These are phyloP conservation scores for Balaeniceps rex DNA, from an alignment of 2,113 vertebrate genomes.

Conservation along the genomic window DNA sequence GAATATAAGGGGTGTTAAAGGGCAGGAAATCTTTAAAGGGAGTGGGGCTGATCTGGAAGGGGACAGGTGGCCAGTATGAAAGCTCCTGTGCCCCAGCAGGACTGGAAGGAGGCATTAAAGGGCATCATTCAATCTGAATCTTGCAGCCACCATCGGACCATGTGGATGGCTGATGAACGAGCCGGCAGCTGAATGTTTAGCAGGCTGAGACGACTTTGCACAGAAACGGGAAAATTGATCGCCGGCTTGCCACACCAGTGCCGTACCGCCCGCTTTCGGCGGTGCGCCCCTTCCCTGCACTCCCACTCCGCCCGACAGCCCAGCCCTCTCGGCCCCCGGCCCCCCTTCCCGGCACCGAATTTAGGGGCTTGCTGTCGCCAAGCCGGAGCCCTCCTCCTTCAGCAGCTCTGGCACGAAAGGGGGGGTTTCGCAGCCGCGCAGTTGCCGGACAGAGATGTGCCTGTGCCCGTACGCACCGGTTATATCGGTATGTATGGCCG, in stretches of 20 bases:
- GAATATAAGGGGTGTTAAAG: background rate
- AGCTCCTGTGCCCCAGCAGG: background rate
- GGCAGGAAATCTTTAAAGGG: background rate
- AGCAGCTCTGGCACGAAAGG: background rate
- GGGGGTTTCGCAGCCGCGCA: background rate
- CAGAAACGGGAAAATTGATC: slow-evolving; percentile 50
- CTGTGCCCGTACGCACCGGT: background rate
- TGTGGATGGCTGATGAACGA: slow-evolving; percentile 48
- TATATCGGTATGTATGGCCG: background rate
- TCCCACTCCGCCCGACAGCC: slow-evolving; percentile 23
- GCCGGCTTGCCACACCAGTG: background rate
- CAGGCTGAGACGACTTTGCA: slow-evolving; percentile 71
- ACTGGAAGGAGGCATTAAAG: background rate
- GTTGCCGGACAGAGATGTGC: background rate
- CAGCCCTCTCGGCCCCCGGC: background rate
- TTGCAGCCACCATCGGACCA: background rate
- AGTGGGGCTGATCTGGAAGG: background rate
- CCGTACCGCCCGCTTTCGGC: background rate
- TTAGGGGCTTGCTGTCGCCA: slow-evolving; percentile 6
- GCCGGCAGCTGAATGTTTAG: slow-evolving; percentile 54
- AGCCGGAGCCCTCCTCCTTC: slow-evolving; percentile 31
- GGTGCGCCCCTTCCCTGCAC: background rate
- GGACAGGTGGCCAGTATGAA: background rate
- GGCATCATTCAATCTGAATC: background rate
- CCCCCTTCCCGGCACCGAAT: background rate